Evolutionary conservation across 2,888 invertebrate genomes (phyloP).

Genomic region (Agonum fuliginosum): DNA sequence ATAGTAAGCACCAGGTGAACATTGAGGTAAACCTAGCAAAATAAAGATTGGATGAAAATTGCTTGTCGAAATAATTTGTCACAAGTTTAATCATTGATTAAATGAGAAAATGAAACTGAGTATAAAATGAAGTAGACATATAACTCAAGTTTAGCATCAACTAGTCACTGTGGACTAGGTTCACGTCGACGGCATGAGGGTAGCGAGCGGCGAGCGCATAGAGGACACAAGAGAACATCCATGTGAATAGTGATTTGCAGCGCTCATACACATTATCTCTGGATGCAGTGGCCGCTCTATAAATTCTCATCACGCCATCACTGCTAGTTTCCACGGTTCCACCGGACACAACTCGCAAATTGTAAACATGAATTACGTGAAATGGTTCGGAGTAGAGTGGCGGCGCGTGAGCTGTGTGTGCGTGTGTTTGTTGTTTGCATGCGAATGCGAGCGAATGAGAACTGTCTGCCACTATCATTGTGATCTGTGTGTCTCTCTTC

Average conservation of each 20-base stretch:
- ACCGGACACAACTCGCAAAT: slow-evolving; percentile 64
- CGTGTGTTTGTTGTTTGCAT: slow-evolving; percentile 34
- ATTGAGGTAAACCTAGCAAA: too few relatives aligned
- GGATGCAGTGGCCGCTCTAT: slow-evolving; percentile 58
- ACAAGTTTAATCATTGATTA: too few relatives aligned
- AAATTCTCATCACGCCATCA: slow-evolving; percentile 63
- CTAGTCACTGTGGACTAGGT: not conserved
- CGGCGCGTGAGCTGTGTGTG: not conserved
- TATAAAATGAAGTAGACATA: not conserved
- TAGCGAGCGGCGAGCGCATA: not conserved
- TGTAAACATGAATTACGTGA: slow-evolving; percentile 64
- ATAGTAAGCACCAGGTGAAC: too few relatives aligned
- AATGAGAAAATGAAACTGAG: too few relatives aligned
- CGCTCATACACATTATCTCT: slow-evolving; percentile 40
- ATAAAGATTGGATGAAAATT: too few relatives aligned
- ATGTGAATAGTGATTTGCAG: slow-evolving; percentile 43
- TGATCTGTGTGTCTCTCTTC: not conserved
- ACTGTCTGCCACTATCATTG: not conserved
- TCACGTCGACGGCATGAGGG: not conserved
- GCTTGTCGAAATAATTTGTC: too few relatives aligned
- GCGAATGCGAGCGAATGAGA: slow-evolving; percentile 1
- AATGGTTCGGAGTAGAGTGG: slow-evolving; percentile 40
- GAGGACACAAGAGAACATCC: not conserved
- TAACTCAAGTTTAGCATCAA: not conserved
- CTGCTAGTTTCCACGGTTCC: slow-evolving; percentile 45